phyloP scores from a whole-genome alignment of 2,113 vertebrate species.

The Phalacrocorax brasilianus region DNA sequence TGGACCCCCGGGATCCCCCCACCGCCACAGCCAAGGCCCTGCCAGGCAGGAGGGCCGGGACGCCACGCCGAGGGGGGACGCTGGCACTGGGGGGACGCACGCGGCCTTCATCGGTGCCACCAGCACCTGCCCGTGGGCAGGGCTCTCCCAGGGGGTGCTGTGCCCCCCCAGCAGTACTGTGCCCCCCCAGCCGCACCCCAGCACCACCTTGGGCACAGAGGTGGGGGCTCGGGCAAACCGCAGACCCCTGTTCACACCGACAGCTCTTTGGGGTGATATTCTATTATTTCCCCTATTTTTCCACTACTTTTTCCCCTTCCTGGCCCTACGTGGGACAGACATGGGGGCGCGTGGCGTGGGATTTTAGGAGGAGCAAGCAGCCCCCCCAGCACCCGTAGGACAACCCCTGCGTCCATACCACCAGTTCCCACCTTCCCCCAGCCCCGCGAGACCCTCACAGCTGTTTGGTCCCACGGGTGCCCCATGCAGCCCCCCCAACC shows the following conservation, averaged over 20 bases:
- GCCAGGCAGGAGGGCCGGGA: neutral
- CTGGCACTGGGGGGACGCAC: neutral
- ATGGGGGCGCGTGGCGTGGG: neutral
- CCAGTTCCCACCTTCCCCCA: neutral
- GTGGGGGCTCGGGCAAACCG: neutral
- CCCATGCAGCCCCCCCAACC: neutral
- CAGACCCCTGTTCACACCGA: accelerated
- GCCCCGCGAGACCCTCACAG: accelerated
- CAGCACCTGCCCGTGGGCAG: neutral
- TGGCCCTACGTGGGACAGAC: accelerated
- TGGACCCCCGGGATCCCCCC: neutral
- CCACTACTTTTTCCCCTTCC: neutral
- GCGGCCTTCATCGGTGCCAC: accelerated
- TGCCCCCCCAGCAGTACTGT: neutral
- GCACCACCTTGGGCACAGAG: neutral
- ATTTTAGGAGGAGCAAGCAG: neutral
- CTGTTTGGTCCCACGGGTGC: neutral
- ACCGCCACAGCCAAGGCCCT: neutral
- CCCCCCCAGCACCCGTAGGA: neutral
- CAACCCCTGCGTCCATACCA: neutral
- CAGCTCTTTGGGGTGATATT: too few relatives aligned
- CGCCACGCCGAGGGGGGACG: neutral
- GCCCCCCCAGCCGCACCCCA: too few relatives aligned
- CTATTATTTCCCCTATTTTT: accelerated
- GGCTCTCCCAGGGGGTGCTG: too few relatives aligned